phyloP scores from a whole-genome alignment of 2,797 vertebrate species.

The Nannoperca australis region DNA sequence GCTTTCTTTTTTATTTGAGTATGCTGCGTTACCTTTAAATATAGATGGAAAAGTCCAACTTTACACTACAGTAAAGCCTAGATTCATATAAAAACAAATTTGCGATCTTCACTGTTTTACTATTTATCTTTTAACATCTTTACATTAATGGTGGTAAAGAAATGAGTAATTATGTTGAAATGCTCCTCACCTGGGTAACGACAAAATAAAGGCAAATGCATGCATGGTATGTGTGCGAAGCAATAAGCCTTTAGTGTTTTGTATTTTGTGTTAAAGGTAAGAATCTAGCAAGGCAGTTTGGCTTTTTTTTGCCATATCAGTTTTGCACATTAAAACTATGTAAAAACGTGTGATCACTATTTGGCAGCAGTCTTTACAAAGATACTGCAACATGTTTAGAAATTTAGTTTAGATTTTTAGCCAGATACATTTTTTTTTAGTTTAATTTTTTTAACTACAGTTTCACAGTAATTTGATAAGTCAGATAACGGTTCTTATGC shows the following conservation, averaged over 20 bases:
- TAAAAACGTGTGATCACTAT: not conserved
- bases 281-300: not conserved
- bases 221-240: not conserved
- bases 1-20: not conserved
- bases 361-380: too few species aligned
- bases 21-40: not conserved
- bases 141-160: not conserved
- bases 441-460: too few species aligned
- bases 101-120: not conserved
- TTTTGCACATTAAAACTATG: not conserved
- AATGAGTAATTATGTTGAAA: not conserved
- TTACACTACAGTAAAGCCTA: too few species aligned
- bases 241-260: not conserved
- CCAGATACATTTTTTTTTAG: too few species aligned
- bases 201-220: not conserved
- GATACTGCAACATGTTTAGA: not conserved
- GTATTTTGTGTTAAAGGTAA: not conserved
- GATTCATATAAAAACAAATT: not conserved
- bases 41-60: not conserved
- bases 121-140: not conserved
- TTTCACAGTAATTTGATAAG: not conserved
- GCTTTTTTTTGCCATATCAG: too few species aligned
- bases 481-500: too few species aligned
- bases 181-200: not conserved
- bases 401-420: not conserved